phyloP scores from a whole-genome alignment of 1,140 invertebrate species.

The Cyrtorhinus lividipennis region DNA sequence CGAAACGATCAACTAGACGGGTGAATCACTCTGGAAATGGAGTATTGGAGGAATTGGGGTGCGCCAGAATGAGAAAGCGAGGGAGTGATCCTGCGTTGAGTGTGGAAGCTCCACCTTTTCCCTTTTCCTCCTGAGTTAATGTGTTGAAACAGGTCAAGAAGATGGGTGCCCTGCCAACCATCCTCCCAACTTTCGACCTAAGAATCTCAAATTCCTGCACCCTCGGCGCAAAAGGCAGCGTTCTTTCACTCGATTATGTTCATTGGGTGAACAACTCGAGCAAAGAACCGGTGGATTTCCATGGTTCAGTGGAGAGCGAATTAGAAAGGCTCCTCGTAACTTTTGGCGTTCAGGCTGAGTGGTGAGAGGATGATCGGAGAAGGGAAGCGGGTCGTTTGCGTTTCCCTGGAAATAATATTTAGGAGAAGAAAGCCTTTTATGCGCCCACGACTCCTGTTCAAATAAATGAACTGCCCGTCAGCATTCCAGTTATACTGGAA shows the following conservation, averaged over 20 bases:
- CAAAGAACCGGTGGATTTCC: constrained; percentile 2
- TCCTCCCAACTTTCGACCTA: neutral
- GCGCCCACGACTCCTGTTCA: too few relatives aligned
- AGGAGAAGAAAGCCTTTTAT: too few relatives aligned
- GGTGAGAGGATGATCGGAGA: neutral
- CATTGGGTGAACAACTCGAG: constrained; percentile 1
- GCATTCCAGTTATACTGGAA: too few relatives aligned
- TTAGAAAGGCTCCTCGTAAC: neutral
- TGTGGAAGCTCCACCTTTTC: neutral
- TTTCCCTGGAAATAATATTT: too few relatives aligned
- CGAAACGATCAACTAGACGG: too few relatives aligned
- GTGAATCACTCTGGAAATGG: too few relatives aligned
- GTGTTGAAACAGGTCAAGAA: constrained; percentile 5
- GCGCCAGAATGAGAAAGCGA: too few relatives aligned
- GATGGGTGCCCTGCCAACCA: neutral
- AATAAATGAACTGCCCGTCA: too few relatives aligned
- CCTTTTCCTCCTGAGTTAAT: neutral
- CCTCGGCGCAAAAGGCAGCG: neutral
- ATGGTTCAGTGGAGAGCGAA: constrained; percentile 3
- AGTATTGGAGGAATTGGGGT: too few relatives aligned
- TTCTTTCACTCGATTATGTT: constrained; percentile 10
- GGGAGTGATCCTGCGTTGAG: too few relatives aligned
- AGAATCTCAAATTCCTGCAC: constrained; percentile 4
- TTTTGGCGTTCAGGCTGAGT: neutral
- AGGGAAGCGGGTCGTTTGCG: too few relatives aligned